Percentiles rank a stretch among this genome's conserved stretches.
These are phyloP conservation scores for Jordanella pulchra DNA, from an alignment of 2,797 vertebrate genomes.

Conservation along the genomic window DNA sequence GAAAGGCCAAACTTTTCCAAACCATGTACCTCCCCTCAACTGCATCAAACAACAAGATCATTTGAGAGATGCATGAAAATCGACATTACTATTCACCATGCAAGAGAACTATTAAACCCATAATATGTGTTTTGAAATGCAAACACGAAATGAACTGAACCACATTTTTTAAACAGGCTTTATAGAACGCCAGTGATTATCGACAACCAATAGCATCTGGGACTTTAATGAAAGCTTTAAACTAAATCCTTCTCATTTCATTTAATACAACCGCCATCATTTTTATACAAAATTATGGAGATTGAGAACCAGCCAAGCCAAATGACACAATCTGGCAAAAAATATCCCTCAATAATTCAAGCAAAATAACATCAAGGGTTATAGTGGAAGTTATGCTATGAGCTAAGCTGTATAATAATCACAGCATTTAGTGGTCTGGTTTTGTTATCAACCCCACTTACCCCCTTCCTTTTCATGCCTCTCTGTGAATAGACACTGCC, in stretches of 20 bases:
- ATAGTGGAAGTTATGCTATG: constrained; percentile 51
- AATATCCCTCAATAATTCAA: constrained; percentile 23
- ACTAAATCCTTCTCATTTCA: neutral
- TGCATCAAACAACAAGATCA: neutral
- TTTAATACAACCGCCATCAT: constrained; percentile 40
- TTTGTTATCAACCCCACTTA: constrained; percentile 70
- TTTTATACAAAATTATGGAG: constrained; percentile 41
- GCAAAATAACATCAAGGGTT: constrained; percentile 41
- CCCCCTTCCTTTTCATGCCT: constrained; percentile 59
- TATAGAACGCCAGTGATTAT: neutral
- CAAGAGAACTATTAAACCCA: constrained; percentile 13
- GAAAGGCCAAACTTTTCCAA: neutral
- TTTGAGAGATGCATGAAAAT: neutral
- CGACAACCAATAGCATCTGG: neutral
- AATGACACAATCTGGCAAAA: constrained; percentile 56
- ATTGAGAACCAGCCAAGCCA: constrained; percentile 43
- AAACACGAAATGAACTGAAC: neutral
- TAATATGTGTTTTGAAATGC: neutral
- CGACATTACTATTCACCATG: neutral
- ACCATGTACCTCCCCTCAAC: neutral
- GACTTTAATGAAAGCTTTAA: neutral
- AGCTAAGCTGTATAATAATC: constrained; percentile 74
- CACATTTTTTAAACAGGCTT: neutral
- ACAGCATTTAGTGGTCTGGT: constrained; percentile 74
- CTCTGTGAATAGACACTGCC: constrained; percentile 70